These are phyloP conservation scores for Siniperca knerii DNA, from an alignment of 2,113 vertebrate species.

Conservation along the genomic window DNA sequence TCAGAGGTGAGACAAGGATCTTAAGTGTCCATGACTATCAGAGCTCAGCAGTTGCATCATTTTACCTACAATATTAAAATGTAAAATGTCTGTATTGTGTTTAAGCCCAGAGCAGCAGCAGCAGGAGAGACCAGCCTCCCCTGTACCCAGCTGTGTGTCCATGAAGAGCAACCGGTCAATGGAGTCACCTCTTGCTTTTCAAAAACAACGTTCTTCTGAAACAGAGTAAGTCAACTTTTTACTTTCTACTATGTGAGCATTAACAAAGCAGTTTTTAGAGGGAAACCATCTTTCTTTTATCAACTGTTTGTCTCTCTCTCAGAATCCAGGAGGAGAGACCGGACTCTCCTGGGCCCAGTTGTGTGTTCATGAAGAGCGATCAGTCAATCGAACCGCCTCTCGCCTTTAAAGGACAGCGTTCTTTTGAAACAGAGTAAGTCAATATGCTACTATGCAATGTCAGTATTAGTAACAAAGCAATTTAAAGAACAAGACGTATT, in stretches of 20 bases:
- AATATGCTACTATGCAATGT: too few relatives aligned
- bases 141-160: slow-evolving; percentile 21
- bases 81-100: background rate
- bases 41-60: background rate
- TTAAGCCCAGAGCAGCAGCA: slow-evolving; percentile 4
- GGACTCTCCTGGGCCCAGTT: background rate
- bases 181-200: slow-evolving; percentile 12
- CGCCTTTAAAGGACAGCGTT: background rate
- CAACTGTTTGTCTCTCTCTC: background rate
- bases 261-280: background rate
- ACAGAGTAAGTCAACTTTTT: background rate
- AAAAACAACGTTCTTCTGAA: background rate
- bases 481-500: too few relatives aligned
- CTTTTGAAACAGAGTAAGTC: slow-evolving; percentile 8
- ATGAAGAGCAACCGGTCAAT: slow-evolving; percentile 11
- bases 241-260: background rate
- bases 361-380: slow-evolving; percentile 16
- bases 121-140: background rate
- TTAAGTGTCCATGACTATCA: background rate
- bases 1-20: background rate
- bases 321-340: background rate
- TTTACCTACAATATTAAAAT: background rate
- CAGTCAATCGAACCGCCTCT: background rate
- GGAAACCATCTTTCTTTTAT: background rate
- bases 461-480: too few relatives aligned